Evolutionary conservation across 2,888 invertebrate genomes (phyloP), one percentile per base, ranked within the genome.

Genomic region (Gibbula magus): DNA sequence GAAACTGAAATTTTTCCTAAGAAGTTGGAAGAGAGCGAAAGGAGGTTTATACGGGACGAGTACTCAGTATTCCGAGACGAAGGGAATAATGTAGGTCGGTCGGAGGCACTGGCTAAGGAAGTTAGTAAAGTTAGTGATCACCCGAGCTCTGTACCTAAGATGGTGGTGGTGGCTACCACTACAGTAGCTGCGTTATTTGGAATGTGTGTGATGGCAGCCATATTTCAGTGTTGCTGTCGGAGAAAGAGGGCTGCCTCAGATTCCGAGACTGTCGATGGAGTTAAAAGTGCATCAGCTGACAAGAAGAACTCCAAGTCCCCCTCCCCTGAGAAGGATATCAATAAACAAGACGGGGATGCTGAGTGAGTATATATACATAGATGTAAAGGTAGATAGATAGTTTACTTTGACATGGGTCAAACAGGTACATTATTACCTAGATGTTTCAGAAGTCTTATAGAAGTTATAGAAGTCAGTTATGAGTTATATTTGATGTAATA

Each of bases 191-290:
- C 85, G 32, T 82, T 89, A 25, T 85, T 89, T 74, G 87, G 88
- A 75, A 84, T 89, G 70, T 87, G 88, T 54, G 78, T 89, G 74
- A 86, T 90, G 74, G 84, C 89, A 25, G 89, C 89, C 75, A 85
- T 91, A 82, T 90, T 90, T 79, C 85, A 88, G 54, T 91, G 91
- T 82, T 91, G 91, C 82, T 89, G 89, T 84, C 84, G 87, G 67
- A 86, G 83, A 70, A 85, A 86, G 74, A 39, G 79, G n/a, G 75
- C 56, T 25, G 77, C 75, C 39, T 81, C 74, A 29, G 77, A 81
- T 53, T 53, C 79, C 16, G 79, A 78, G n/a, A 77, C 82, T 32
- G 78, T 79, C 20, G 80, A 79, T 2, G 82, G 79, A 16, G 70
- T 78, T 51, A 53, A 25, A n/a, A 22, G 52, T 25, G 80, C 66